Evolutionary conservation across 2,113 vertebrate genomes (phyloP), one percentile per base, ranked within the genome.

Genomic region (Holacanthus passer): DNA sequence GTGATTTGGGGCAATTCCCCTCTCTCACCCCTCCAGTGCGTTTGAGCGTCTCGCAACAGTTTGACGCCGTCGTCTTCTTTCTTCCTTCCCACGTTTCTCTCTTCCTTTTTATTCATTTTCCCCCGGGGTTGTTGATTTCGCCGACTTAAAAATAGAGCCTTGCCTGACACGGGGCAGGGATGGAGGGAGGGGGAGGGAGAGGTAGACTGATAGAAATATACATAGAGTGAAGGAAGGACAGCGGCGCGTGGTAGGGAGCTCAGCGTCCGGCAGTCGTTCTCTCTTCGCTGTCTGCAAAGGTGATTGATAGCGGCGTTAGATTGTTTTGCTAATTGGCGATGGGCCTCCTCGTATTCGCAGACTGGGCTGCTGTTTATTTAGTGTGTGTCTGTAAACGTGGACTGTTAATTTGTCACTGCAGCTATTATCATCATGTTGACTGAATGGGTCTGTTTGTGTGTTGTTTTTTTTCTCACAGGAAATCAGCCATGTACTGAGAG

Each of bases 141-240:
- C 39, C 14, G 76, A 76, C 67, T 85, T 87, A 87, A 88, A 91
- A 86, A 88, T 90, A 94, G 86, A 87, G 50, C 72, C 79, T 73
- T 70, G 78, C n/a, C 84, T 77, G 5, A 84, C 79, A 84, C 22
- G 0, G 50, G 80, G 39, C 77, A 79, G 88, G 59, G 76, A 77
- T 67, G 83, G 56, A 77, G 24, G 56, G 65, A 50, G 11, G 60
- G 45, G 68, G 78, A 81, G 70, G 77, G 74, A 81, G 80, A 70
- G 69, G 70, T 72, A 74, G 63, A 71, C 58, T 4, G 87, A 82
- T 82, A 79, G 81, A 80, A 52, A 65, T 76, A 47, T 77, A 81
- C 68, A 56, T 35, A 82, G 82, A 85, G 81, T 39, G 63, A 82
- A 37, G 80, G 71, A 63, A 48, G 73, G 87, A 88, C 82, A 47